These are phyloP conservation scores for Liodrosophila aerea DNA, from an alignment of 2,888 invertebrate species.

Conservation along the genomic window DNA sequence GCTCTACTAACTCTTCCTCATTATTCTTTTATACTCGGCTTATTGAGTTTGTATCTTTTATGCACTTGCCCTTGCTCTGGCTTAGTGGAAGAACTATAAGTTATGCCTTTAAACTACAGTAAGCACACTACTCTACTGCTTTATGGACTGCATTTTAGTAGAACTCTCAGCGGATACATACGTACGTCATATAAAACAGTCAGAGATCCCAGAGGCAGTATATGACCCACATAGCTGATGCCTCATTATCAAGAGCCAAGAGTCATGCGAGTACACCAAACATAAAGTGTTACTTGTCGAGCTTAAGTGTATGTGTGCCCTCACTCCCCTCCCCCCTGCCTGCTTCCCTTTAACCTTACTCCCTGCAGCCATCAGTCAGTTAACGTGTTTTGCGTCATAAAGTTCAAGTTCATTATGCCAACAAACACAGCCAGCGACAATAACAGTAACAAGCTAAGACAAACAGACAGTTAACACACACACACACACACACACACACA, in stretches of 20 bases:
- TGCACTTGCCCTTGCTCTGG: too few relatives aligned
- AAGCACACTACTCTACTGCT: conserved; percentile 11
- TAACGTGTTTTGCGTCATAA: conserved; percentile 76
- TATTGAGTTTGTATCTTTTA: too few relatives aligned
- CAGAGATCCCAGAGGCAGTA: background rate
- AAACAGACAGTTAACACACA: conserved; percentile 44
- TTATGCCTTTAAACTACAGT: too few relatives aligned
- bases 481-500: conserved; percentile 22
- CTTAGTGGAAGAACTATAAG: too few relatives aligned
- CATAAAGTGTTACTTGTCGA: conserved; percentile 46
- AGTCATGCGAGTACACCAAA: conserved; percentile 8
- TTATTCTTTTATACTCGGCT: too few relatives aligned
- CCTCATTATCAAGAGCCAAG: background rate
- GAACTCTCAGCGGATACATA: conserved; percentile 9
- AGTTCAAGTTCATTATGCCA: conserved; percentile 75
- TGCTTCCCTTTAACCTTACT: background rate
- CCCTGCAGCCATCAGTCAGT: conserved; percentile 57
- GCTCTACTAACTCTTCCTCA: too few relatives aligned
- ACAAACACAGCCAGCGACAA: conserved; percentile 36
- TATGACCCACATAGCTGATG: conserved; percentile 19
- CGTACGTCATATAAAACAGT: too few relatives aligned
- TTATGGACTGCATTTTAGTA: conserved; percentile 42
- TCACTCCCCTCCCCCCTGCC: background rate
- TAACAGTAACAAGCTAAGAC: conserved; percentile 34
- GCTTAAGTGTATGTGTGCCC: conserved; percentile 13